Conservation (phyloP, 2,797 vertebrate genomes). For the Dermochelys coriacea region DNA sequence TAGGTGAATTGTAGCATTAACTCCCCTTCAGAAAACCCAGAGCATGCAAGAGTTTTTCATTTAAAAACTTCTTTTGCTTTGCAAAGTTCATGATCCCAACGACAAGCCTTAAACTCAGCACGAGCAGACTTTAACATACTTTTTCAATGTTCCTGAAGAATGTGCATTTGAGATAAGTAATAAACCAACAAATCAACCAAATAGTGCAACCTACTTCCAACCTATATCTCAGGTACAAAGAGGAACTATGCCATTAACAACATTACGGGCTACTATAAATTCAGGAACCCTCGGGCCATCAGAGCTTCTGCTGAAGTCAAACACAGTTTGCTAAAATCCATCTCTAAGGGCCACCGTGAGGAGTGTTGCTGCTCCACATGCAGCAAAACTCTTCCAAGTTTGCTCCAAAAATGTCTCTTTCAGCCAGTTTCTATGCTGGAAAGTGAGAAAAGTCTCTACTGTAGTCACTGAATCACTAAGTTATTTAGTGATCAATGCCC, state of each 20-base stretch:
- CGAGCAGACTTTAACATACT: background rate
- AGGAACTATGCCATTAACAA: background rate
- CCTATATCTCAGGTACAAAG: background rate
- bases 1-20: background rate
- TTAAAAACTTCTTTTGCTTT: background rate
- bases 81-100: background rate
- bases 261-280: fast-evolving
- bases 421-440: background rate
- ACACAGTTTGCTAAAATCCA: background rate
- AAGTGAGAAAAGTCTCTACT: fast-evolving
- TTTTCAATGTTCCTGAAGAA: too few species aligned
- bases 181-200: background rate
- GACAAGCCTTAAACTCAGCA: background rate
- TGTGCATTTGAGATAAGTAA: too few species aligned
- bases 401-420: background rate
- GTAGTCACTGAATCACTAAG: background rate
- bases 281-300: background rate
- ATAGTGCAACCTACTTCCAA: background rate
- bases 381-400: background rate
- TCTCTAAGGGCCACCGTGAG: background rate
- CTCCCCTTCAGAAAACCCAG: background rate
- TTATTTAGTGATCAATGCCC: background rate
- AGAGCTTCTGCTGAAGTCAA: background rate
- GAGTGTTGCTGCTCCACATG: background rate
- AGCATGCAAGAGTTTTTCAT: background rate